Evolutionary conservation across 2,113 vertebrate species (phyloP), one percentile per base, ranked within the genome.

Genomic region (Xenopus laevis): DNA sequence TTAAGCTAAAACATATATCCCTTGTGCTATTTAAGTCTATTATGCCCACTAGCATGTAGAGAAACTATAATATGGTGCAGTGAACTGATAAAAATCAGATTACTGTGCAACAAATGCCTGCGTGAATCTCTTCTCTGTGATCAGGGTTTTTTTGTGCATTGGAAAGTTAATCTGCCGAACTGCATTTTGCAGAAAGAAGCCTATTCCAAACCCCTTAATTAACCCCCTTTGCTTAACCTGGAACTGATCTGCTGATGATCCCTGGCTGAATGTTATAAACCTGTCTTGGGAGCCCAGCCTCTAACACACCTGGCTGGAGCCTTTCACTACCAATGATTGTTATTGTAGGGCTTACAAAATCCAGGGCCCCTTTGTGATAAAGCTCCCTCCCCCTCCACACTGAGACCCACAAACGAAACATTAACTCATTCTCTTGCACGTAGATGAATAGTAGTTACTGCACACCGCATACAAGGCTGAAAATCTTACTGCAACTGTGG

Each of bases 341-440:
- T 55, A 55, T 64, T 52, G 13, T 40, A 52, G 18, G 30, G 27
- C 1, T 9, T 27, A 20, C 18, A 70, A 64, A 64, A 64, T 20
- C 40, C 30, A n/a, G 53, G 13, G 60, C 8, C 60, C 60, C 18
- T 15, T 64, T 40, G 59, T 46, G 18, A 46, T 13, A 45, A 44
- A 46, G 27, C 60, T 63, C 71, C 47, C 60, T 65, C 71, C 71
- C 58, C 44, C 17, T 72, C 45, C 71, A 66, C 57, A 53, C 15
- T 59, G 23, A 23, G 55, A 13, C 21, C 53, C 53, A 45, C 27
- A 10, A 21, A 57, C 30, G 17, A 57, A 73, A 57, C 52, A 57
- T 65, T 66, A 61, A 60, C 72, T 47, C 64, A 30, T 60, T 27
- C 16, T n/a, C 9, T 40, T 58, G 16, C 53, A n/a, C 16, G 16